Evolutionary conservation across 2,797 vertebrate species (phyloP).

Genomic region (Corythornis leucogaster): DNA sequence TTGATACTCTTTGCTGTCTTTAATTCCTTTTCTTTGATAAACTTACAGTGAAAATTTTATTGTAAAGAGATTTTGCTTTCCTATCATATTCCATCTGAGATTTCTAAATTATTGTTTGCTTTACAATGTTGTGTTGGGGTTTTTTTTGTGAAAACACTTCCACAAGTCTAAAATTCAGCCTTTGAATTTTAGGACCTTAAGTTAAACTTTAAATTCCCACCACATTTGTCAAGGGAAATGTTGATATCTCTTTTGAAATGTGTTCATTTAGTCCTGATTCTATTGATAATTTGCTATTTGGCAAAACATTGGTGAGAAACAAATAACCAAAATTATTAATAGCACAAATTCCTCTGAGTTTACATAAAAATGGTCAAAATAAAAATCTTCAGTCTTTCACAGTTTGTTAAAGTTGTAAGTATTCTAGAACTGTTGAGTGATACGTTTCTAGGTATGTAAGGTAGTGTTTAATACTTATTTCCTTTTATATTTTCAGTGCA

Average conservation of each 20-base stretch:
- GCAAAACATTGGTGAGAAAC: not conserved
- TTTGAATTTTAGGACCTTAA: not conserved
- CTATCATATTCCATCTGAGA: not conserved
- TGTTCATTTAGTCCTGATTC: conserved; percentile 43
- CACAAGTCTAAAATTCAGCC: not conserved
- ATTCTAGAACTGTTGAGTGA: not conserved
- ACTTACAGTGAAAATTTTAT: not conserved
- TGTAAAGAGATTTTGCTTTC: not conserved
- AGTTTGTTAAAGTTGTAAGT: not conserved
- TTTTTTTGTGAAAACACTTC: not conserved
- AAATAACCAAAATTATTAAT: conserved; percentile 8
- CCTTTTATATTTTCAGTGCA: conserved; percentile 1
- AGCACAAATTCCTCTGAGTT: not conserved
- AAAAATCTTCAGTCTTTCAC: not conserved
- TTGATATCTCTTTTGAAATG: conserved; percentile 2
- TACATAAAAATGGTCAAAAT: not conserved
- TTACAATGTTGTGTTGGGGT: not conserved
- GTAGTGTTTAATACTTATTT: not conserved
- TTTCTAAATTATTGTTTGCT: not conserved
- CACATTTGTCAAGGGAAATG: not conserved
- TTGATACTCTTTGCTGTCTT: not conserved
- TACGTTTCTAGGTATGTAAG: not conserved
- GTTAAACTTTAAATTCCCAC: not conserved
- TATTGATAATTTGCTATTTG: not conserved
- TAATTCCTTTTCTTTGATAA: not conserved